Evolutionary conservation across 2,888 invertebrate species (phyloP), one percentile per base, ranked within the genome.

Genomic region (Clepsis dumicolana): DNA sequence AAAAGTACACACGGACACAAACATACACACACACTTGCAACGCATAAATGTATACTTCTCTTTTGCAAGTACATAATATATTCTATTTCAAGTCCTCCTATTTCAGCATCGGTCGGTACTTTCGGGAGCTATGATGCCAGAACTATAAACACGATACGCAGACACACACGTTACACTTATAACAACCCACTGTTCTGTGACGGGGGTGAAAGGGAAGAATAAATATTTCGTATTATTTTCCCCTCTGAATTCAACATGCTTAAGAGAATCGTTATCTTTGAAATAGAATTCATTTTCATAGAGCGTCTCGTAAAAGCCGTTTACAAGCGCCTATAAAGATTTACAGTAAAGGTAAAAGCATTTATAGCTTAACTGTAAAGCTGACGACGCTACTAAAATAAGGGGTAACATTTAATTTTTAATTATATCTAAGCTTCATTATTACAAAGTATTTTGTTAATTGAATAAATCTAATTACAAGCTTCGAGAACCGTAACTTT

Each of bases 291-390:
- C 44, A 59, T 67, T 65, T 64, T 74, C 64, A 71, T 65, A 60
- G 62, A 70, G 75, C 73, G 65, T 74, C 72, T 76, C 72, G 74
- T 80, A 75, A 82, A 80, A 79, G n/a, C 32, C 50, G 63, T 68
- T 68, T 63, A 68, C 57, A 48, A 56, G 29, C 25, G 54, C 53
- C 50, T 50, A 63, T 67, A 68, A 68, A 68, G 63, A 77, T 72
- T 77, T 74, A 71, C 73, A 77, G 75, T 75, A 72, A 73, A 72
- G 72, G 64, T 61, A 72, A 50, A 62, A 48, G 73, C 75, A 71
- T 70, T 72, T 73, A 73, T 73, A 72, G 74, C 21, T 71, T 70
- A 74, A 70, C 69, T 70, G 76, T 81, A 78, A 81, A 78, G 73
- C 74, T 76, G 74, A 79, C 75, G 74, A 67, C 72, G 71, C 68